These are phyloP conservation scores for Parambassis ranga DNA, from an alignment of 2,797 vertebrate species.

Conservation along the genomic window DNA sequence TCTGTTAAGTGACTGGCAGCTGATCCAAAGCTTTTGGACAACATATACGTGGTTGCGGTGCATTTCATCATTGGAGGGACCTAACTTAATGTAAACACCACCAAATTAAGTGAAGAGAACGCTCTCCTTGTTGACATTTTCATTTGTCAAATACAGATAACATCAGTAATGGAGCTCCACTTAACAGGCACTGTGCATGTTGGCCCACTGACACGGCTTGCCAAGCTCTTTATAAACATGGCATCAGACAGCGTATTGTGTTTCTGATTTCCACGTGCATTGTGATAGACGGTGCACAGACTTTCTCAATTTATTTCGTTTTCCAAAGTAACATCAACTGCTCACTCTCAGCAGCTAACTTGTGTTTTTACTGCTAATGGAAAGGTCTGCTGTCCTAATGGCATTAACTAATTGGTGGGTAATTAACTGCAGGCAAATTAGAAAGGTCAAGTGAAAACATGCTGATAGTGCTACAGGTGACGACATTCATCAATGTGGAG, in stretches of 20 bases:
- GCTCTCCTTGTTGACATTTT: neutral
- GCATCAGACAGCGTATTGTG: neutral
- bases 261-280: no score
- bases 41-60: neutral
- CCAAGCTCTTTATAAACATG: neutral
- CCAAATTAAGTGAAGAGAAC: neutral
- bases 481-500: neutral
- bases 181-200: neutral
- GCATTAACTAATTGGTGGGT: neutral
- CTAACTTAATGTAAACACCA: neutral
- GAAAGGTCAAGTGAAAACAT: constrained; percentile 11
- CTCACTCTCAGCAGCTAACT: no score
- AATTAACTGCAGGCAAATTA: neutral
- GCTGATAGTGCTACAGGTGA: no score
- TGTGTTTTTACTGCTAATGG: neutral
- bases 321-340: neutral
- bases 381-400: neutral
- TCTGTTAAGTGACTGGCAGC: constrained; percentile 32
- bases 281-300: no score
- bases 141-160: neutral
- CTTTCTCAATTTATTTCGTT: neutral
- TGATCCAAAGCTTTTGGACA: neutral
- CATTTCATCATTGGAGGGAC: constrained; percentile 21
- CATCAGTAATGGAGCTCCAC: neutral
- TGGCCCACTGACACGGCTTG: neutral